Evolutionary conservation across 2,888 invertebrate species (phyloP), one percentile per base, ranked within the genome.

Genomic region (Allophyes oxyacanthae): DNA sequence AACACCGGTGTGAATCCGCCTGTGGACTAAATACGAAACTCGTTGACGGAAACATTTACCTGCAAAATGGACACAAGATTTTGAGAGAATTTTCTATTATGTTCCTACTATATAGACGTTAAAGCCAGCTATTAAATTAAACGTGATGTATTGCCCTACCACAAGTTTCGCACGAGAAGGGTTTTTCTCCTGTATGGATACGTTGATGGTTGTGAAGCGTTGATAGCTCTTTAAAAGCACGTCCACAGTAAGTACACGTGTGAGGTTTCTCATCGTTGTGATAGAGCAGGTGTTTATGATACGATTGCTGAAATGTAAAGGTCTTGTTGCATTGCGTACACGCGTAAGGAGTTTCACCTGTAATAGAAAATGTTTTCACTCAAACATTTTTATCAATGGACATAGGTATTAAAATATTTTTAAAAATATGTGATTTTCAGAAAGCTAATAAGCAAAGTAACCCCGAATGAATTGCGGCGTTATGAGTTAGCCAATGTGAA

Each of bases 281-380:
- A 83, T 98, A 98, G 46, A 98, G 92, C 81, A 97, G 95, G 88
- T 98, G 98, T 83, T 98, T 98, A 86, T 98, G 98, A 87, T 97
- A 98, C 0, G 98, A 98, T 80, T 98, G 98, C 90, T 98, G 98
- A 90, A 98, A 98, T 45, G 98, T 98, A 87, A 98, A 98, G 9
- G 96, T 97, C 85, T 97, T 97, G 69, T 96, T 96, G 83, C 98
- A 98, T 73, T 97, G 96, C 43, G 95, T 94, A 81, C 98, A 98
- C 15, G 96, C 96, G 82, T 98, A 98, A 0, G 98, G 98, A 95
- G 97, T 98, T 94, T 98, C 98, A 57, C 98, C 97, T 95, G 94
- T 78, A 94, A 92, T 61, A 58, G 42, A 54, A 68, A 54, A 0
- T 9, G 0, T 0, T n/a, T n/a, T n/a, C n/a, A n/a, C n/a, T n/a